phyloP scores from a whole-genome alignment of 2,888 invertebrate genomes.

The Linnaemya vulpina region DNA sequence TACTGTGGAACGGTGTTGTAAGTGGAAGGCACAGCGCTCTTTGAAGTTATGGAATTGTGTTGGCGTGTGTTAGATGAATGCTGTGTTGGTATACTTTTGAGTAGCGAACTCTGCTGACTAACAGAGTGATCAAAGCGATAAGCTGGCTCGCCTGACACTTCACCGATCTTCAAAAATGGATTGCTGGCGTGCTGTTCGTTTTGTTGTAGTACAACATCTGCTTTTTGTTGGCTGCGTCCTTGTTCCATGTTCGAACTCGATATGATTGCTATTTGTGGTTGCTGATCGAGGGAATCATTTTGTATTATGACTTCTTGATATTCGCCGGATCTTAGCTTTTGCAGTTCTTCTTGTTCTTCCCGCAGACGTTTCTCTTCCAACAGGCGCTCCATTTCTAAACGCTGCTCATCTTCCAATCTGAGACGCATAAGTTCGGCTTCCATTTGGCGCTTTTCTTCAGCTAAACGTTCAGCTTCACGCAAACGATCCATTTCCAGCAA shows the following conservation, averaged over 20 bases:
- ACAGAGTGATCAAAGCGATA: slow-evolving; percentile 17
- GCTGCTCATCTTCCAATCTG: slow-evolving; percentile 66
- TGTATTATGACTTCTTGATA: slow-evolving; percentile 46
- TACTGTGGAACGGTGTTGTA: slow-evolving; percentile 24
- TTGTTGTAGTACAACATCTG: not conserved
- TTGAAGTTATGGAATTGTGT: not conserved
- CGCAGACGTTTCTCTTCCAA: slow-evolving; percentile 50
- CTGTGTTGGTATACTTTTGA: slow-evolving; percentile 5
- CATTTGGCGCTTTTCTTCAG: slow-evolving; percentile 74
- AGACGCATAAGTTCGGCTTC: slow-evolving; percentile 73
- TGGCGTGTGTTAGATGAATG: not conserved
- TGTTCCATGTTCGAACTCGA: not conserved
- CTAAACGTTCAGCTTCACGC: slow-evolving; percentile 74
- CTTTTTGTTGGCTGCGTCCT: not conserved
- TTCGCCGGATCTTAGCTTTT: slow-evolving; percentile 21
- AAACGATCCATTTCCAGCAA: slow-evolving; percentile 72
- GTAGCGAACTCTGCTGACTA: slow-evolving; percentile 17
- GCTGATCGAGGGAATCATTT: slow-evolving; percentile 12
- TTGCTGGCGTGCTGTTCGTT: slow-evolving; percentile 33
- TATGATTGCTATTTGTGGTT: not conserved
- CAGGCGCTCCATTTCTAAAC: slow-evolving; percentile 74
- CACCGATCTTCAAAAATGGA: slow-evolving; percentile 32
- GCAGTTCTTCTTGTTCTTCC: slow-evolving; percentile 51
- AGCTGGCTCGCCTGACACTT: not conserved
- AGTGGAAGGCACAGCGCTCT: not conserved